Conservation (phyloP, 37 sponge, comb jelly and placozoan species). For the Sycon ciliatum region DNA sequence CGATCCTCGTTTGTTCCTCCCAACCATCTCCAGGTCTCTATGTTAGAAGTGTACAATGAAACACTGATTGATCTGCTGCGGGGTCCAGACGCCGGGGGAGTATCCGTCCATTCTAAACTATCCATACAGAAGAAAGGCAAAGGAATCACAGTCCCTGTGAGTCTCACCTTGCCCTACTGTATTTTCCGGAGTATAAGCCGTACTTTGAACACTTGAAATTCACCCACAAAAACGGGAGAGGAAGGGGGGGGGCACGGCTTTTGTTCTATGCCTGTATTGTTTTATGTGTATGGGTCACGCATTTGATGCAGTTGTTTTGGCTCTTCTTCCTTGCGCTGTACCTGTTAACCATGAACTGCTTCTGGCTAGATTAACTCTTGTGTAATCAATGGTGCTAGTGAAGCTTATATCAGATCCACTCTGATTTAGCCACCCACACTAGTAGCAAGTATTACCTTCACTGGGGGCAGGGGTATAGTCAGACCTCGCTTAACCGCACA, state of each 20-base stretch:
- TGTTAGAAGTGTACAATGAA: conserved; percentile 79
- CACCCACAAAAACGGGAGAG: background rate
- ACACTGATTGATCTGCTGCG: conserved; percentile 53
- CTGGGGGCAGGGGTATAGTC: too few species aligned
- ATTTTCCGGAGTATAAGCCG: background rate
- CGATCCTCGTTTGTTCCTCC: background rate
- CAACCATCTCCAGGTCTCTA: conserved; percentile 43
- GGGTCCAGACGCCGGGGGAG: conserved; percentile 15
- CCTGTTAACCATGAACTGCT: background rate
- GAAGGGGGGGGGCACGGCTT: background rate
- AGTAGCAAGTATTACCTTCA: too few species aligned
- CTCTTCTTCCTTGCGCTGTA: background rate
- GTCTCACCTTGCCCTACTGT: background rate
- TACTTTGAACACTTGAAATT: background rate
- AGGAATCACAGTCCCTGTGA: conserved; percentile 45
- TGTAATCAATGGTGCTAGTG: too few species aligned
- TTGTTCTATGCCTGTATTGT: background rate
- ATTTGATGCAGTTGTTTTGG: background rate
- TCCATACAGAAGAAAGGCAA: conserved; percentile 51
- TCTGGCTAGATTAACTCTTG: too few species aligned
- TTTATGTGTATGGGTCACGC: background rate
- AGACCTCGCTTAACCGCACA: too few species aligned
- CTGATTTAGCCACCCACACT: too few species aligned
- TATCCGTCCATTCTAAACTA: conserved; percentile 35
- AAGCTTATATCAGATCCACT: too few species aligned